A percentile compares a stretch with the other conserved stretches of the same genome.
Evolutionary conservation across 2,797 vertebrate species (phyloP).

Genomic region (Diplodus sargus): DNA sequence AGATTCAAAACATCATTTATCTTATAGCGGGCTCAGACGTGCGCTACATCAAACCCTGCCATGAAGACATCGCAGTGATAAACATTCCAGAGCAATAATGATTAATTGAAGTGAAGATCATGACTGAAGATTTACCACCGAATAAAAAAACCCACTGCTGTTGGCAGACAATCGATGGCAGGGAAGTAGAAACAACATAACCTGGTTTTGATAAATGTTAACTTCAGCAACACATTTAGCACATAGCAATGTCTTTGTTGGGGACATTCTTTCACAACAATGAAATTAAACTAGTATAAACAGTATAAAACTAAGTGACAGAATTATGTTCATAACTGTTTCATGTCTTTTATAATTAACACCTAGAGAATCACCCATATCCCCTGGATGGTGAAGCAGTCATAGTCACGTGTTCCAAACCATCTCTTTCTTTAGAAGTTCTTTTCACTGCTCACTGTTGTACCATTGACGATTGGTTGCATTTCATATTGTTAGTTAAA

Average conservation of each 20-base stretch:
- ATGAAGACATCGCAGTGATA: slow-evolving; percentile 38
- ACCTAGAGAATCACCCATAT: too few species aligned
- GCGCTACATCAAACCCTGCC: slow-evolving; percentile 28
- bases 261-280: background rate
- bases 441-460: too few species aligned
- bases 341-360: too few species aligned
- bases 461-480: too few species aligned
- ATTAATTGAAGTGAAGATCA: slow-evolving; percentile 15
- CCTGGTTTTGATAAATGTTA: background rate
- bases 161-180: background rate
- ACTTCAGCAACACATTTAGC: background rate
- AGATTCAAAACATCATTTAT: slow-evolving; percentile 69
- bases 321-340: too few species aligned
- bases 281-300: too few species aligned
- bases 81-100: slow-evolving; percentile 27
- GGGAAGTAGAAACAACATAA: background rate
- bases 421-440: too few species aligned
- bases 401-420: too few species aligned
- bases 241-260: background rate
- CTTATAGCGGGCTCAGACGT: slow-evolving; percentile 36
- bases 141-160: background rate
- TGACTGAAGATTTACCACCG: background rate
- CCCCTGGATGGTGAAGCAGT: too few species aligned
- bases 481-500: too few species aligned
- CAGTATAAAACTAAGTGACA: too few species aligned